Evolutionary conservation across 1,140 invertebrate species (phyloP), one percentile per base, ranked within the genome.

Genomic region (Cryptotermes secundus): DNA sequence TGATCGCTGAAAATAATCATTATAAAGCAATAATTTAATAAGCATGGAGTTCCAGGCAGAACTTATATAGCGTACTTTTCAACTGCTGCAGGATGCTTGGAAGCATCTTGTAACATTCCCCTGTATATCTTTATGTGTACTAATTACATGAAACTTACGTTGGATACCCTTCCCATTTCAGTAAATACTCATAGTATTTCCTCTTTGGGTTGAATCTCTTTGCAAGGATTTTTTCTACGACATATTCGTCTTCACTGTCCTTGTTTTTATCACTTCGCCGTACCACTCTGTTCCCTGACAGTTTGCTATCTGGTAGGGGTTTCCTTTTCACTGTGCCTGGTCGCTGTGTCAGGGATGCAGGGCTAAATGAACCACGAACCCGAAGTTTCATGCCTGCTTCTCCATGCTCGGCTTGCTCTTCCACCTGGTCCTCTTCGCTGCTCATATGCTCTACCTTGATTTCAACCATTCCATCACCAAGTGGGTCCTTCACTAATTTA

Each of bases 81-180:
- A 12, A 42, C 38, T 42, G 38, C 38, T 12, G 38, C 38, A 38
- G 3, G 4, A 38, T 38, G 4, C 38, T 10, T 10, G 10, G 10
- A 3, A 42, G 38, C 16, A 42, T 42, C 38, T 14, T 42, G 38
- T 42, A 42, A 42, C 6, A 42, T 42, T 42, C 38, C 16, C 38
- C 38, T 42, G 9, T 42, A 14, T 3, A 42, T n/a, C n/a, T n/a
- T n/a, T n/a, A 96, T 24, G 95, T 95, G 88, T 95, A 95, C 83
- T 93, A 92, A 85, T 95, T 93, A 87, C 93, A n/a, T 94, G 85
- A 24, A 16, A 93, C 93, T 92, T 86, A 95, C 93, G 94, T 92
- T 36, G 92, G 90, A 87, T 93, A 95, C 85, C 94, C 93, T 88
- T 96, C 95, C 95, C 95, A 96, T 89, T 96, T 96, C 24, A 96